Evolutionary conservation across 2,113 vertebrate species (phyloP).

Genomic region (Ptilonorhynchus violaceus): DNA sequence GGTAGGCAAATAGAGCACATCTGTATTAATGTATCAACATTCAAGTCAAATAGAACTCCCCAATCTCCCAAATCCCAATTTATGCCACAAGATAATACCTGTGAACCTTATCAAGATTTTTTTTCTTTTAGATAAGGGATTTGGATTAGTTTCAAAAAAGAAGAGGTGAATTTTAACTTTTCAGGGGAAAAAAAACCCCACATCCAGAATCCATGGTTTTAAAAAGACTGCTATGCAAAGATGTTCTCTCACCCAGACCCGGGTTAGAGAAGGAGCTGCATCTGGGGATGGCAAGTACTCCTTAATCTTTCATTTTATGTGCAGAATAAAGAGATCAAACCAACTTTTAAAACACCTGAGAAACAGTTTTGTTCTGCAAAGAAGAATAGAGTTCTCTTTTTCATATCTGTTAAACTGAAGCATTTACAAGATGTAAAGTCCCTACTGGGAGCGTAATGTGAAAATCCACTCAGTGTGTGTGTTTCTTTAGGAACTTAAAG

Average conservation of each 20-base stretch:
- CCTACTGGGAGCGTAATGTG: not conserved
- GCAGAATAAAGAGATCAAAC: constrained; percentile 11
- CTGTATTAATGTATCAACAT: not conserved
- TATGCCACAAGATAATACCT: not conserved
- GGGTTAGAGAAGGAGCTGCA: not conserved
- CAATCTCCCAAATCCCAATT: not conserved
- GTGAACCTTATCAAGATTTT: not conserved
- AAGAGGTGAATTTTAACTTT: not conserved
- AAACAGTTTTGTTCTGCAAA: constrained; percentile 10
- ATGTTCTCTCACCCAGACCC: not conserved
- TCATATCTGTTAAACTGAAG: not conserved
- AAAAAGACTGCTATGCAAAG: not conserved
- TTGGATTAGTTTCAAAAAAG: not conserved
- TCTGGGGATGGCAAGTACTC: not conserved
- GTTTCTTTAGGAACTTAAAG: constrained; percentile 7
- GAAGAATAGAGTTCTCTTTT: not conserved
- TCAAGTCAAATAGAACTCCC: not conserved
- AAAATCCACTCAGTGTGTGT: not conserved
- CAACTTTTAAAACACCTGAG: not conserved
- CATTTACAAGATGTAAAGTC: constrained; percentile 9
- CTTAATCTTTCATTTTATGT: constrained; percentile 16
- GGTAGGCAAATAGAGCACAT: not conserved
- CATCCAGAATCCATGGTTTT: not conserved
- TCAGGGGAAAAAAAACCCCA: fast-evolving
- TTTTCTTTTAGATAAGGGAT: not conserved